These are phyloP conservation scores for Trichoplax adhaerens DNA, from an alignment of 37 sponge, comb jelly and placozoan genomes.

Conservation along the genomic window DNA sequence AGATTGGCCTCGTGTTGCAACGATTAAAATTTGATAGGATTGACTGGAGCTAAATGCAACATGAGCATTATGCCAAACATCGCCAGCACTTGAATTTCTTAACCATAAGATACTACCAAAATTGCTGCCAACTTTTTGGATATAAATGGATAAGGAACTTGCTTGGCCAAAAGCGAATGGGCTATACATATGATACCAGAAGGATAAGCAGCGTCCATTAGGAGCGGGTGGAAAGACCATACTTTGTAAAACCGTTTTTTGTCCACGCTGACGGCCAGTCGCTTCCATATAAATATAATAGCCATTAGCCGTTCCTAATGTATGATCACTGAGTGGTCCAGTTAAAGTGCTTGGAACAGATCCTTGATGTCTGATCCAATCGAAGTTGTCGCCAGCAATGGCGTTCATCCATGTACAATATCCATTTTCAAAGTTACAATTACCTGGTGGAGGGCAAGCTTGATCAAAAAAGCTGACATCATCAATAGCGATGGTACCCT, in stretches of 20 bases:
- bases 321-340: slow-evolving; percentile 21
- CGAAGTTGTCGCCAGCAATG: slow-evolving; percentile 9
- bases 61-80: slow-evolving; percentile 5
- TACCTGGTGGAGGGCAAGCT: slow-evolving; percentile 1
- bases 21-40: not conserved
- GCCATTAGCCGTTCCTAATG: slow-evolving; percentile 5
- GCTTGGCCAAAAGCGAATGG: too few relatives aligned
- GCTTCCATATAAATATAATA: slow-evolving; percentile 17
- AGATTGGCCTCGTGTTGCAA: not conserved
- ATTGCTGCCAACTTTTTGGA: not conserved
- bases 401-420: slow-evolving; percentile 18
- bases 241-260: not conserved
- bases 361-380: slow-evolving; percentile 16
- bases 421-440: slow-evolving; percentile 9
- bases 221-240: too few relatives aligned
- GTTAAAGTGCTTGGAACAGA: slow-evolving; percentile 8
- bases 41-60: slow-evolving; percentile 2
- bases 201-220: too few relatives aligned
- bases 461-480: not conserved
- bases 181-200: too few relatives aligned
- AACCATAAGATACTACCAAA: not conserved
- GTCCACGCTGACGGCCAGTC: slow-evolving; percentile 1
- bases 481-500: slow-evolving; percentile 4
- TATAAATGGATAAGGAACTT: too few relatives aligned
- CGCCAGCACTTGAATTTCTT: not conserved